phyloP scores from a whole-genome alignment of 2,113 vertebrate species.

The Rattus rattus region DNA sequence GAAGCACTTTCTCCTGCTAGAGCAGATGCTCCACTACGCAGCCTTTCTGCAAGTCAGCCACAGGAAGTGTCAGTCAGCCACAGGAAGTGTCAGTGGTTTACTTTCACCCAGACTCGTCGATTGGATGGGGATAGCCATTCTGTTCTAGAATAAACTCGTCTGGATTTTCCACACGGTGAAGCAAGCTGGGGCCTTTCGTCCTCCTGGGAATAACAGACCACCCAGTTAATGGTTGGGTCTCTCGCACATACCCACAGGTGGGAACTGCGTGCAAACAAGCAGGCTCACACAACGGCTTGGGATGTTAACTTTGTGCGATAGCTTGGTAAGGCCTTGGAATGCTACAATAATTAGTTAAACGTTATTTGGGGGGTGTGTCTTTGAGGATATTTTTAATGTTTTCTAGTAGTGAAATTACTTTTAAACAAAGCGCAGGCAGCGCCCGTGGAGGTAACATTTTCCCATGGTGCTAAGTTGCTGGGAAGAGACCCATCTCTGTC shows the following conservation, averaged over 20 bases:
- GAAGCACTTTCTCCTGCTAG: not conserved
- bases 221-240: not conserved
- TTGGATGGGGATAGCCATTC: not conserved
- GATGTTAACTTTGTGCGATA: not conserved
- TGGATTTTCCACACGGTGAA: not conserved
- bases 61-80: not conserved
- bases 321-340: not conserved
- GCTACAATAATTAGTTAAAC: not conserved
- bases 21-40: not conserved
- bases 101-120: not conserved
- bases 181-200: not conserved
- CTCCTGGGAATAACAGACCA: not conserved
- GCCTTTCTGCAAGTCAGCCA: not conserved
- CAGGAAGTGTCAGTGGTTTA: not conserved
- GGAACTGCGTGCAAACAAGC: not conserved
- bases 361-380: not conserved
- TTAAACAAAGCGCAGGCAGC: slow-evolving; percentile 9
- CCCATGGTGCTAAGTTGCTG: not conserved
- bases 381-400: not conserved
- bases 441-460: not conserved
- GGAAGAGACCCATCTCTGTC: not conserved
- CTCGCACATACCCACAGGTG: not conserved
- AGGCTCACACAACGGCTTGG: not conserved
- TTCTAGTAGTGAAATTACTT: not conserved
- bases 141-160: not conserved